Percentiles rank a stretch among this genome's conserved stretches.
Evolutionary conservation across 2,113 vertebrate genomes (phyloP).

Genomic region (Brachypodius melanocephalos): DNA sequence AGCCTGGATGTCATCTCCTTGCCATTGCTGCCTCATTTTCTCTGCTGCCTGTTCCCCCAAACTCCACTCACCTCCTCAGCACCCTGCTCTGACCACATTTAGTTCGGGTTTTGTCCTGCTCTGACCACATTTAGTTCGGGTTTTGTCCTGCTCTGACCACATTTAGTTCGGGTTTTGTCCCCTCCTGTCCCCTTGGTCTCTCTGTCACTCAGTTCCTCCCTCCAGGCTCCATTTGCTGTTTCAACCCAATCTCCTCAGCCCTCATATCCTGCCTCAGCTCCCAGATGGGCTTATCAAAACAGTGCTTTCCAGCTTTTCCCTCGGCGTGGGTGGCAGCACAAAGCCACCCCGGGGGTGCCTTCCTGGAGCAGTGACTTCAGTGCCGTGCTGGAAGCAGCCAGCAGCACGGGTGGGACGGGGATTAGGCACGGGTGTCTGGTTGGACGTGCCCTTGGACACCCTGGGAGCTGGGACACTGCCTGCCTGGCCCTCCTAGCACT

Average conservation of each 20-base stretch:
- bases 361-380: neutral
- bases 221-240: neutral
- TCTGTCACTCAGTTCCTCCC: neutral
- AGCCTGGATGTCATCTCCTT: neutral
- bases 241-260: slow-evolving; percentile 19
- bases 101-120: too few relatives aligned
- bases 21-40: neutral
- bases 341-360: slow-evolving; percentile 17
- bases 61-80: neutral
- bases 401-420: neutral
- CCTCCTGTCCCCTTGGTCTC: neutral
- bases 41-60: neutral
- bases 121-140: too few relatives aligned
- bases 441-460: accelerated
- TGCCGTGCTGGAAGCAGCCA: neutral
- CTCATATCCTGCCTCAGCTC: slow-evolving; percentile 42
- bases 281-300: slow-evolving; percentile 48
- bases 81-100: too few relatives aligned
- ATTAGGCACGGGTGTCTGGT: neutral
- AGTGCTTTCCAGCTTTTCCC: neutral
- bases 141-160: neutral
- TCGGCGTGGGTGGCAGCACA: slow-evolving; percentile 9
- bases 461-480: neutral
- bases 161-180: neutral
- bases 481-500: neutral